Evolutionary conservation across 2,888 invertebrate genomes (phyloP).

Genomic region (Tenthredo distinguenda): DNA sequence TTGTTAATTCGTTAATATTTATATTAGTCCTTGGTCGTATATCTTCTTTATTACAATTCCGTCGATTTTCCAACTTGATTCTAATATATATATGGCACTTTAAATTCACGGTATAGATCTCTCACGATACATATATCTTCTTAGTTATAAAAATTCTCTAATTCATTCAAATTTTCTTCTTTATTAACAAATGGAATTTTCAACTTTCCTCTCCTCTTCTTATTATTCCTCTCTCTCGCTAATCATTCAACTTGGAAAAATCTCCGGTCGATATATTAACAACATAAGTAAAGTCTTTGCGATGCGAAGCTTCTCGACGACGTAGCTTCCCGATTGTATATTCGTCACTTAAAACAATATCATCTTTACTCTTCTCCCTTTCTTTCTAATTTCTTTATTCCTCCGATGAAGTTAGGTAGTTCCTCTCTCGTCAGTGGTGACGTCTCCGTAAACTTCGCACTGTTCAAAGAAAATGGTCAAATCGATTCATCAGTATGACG

Average conservation of each 20-base stretch:
- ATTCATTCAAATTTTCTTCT: background rate
- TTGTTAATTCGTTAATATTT: conserved; percentile 26
- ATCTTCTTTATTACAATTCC: conserved; percentile 7
- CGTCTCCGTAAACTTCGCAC: conserved; percentile 6
- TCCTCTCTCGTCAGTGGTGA: background rate
- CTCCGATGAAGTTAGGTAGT: background rate
- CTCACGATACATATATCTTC: background rate
- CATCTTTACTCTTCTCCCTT: background rate
- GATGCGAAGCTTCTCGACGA: background rate
- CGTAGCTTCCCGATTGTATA: background rate
- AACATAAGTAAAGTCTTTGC: background rate
- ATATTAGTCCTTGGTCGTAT: background rate
- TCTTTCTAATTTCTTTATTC: background rate
- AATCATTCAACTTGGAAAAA: conserved; percentile 33
- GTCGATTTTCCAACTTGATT: conserved; percentile 14
- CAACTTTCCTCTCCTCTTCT: background rate
- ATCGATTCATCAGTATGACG: background rate
- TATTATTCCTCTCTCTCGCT: background rate
- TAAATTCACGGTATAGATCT: conserved; percentile 58
- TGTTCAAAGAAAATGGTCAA: conserved; percentile 1
- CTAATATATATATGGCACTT: conserved; percentile 62
- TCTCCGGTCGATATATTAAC: background rate
- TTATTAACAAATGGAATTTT: background rate
- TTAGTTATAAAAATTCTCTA: too few species aligned
- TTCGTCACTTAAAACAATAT: background rate